These are phyloP conservation scores for Drosophila busckii DNA, from an alignment of 1,140 invertebrate species.

Conservation along the genomic window DNA sequence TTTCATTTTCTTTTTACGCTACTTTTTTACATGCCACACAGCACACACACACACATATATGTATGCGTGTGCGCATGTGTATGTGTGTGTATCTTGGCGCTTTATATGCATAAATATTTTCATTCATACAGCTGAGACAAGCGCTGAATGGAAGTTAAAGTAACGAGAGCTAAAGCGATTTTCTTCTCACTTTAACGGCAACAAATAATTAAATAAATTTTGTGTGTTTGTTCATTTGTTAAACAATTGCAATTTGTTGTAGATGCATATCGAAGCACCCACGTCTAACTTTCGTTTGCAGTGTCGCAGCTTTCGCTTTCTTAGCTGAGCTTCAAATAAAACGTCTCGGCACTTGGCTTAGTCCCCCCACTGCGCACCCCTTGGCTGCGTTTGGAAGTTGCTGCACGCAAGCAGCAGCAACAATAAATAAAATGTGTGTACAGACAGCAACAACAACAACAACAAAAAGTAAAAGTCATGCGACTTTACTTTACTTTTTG, in stretches of 20 bases:
- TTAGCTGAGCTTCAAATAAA: too few relatives aligned
- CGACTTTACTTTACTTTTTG: slow-evolving; percentile 33
- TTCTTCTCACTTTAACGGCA: too few relatives aligned
- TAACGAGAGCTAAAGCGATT: too few relatives aligned
- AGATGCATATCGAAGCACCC: too few relatives aligned
- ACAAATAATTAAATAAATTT: too few relatives aligned
- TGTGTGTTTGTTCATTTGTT: too few relatives aligned
- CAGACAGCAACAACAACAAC: slow-evolving; percentile 7
- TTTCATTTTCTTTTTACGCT: slow-evolving; percentile 58
- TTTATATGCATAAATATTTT: slow-evolving; percentile 71
- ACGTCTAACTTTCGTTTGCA: slow-evolving; percentile 48
- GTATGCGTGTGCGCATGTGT: slow-evolving; percentile 6
- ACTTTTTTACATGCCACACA: slow-evolving; percentile 63
- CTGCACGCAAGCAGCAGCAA: slow-evolving; percentile 54
- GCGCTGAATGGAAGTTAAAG: slow-evolving; percentile 31
- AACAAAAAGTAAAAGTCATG: slow-evolving; percentile 65
- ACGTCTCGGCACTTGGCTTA: slow-evolving; percentile 18
- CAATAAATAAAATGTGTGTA: slow-evolving; percentile 32
- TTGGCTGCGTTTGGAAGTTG: slow-evolving; percentile 44
- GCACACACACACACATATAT: slow-evolving; percentile 22
- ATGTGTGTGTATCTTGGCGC: slow-evolving; percentile 30
- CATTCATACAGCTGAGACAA: slow-evolving; percentile 39
- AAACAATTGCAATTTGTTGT: too few relatives aligned
- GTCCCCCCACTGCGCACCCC: slow-evolving; percentile 1
- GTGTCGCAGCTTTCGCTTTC: slow-evolving; percentile 72